phyloP scores from a whole-genome alignment of 2,797 vertebrate genomes.

The Acestrorhynchus altus region DNA sequence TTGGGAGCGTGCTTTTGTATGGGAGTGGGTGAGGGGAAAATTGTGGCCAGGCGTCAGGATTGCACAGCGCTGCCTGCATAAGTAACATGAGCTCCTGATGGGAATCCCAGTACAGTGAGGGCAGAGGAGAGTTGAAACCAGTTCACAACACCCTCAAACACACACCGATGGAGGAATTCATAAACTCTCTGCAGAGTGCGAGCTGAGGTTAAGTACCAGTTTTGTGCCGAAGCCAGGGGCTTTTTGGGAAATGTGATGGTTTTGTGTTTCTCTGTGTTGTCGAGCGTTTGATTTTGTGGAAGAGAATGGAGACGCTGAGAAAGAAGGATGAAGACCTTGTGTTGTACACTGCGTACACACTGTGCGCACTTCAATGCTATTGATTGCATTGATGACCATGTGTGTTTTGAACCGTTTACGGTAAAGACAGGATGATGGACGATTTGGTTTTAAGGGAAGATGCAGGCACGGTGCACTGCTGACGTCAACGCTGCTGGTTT shows the following conservation, averaged over 20 bases:
- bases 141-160: conserved; percentile 37
- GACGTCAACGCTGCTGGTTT: background rate
- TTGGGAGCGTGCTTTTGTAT: conserved; percentile 42
- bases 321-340: background rate
- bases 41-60: conserved; percentile 39
- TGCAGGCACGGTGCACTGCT: background rate
- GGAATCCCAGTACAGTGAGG: conserved; percentile 44
- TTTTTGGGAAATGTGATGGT: conserved; percentile 33
- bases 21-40: conserved; percentile 34
- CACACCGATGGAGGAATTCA: conserved; percentile 5
- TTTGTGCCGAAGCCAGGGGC: conserved; percentile 12
- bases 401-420: background rate
- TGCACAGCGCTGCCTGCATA: conserved; percentile 18
- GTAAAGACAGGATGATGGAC: conserved; percentile 24
- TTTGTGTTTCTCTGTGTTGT: conserved; percentile 26
- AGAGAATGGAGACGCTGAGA: background rate
- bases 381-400: conserved; percentile 1
- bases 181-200: conserved; percentile 11
- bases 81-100: conserved; percentile 28
- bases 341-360: background rate
- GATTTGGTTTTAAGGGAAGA: conserved; percentile 6
- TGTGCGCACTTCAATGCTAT: conserved; percentile 12
- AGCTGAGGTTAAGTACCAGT: conserved; percentile 24
- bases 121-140: conserved; percentile 23
- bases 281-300: conserved; percentile 24